phyloP scores from a whole-genome alignment of 2,888 invertebrate genomes.

The Agonopterix arenella region DNA sequence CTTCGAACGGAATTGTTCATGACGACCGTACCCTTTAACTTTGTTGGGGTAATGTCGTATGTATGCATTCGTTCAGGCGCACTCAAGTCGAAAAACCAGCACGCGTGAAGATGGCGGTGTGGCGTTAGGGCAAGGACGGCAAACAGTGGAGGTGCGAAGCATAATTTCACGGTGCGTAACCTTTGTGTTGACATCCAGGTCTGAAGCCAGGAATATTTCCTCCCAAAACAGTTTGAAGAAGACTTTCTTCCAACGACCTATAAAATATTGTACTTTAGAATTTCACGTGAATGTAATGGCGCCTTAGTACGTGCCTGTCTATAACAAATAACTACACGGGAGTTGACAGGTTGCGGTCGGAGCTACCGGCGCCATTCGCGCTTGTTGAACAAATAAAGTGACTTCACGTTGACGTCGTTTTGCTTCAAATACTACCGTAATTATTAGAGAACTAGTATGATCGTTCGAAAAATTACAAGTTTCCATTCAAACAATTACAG shows the following conservation, averaged over 20 bases:
- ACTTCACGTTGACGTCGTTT: not conserved
- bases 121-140: constrained; percentile 45
- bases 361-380: constrained; percentile 16
- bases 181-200: constrained; percentile 13
- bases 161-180: constrained; percentile 55
- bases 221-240: too few relatives aligned
- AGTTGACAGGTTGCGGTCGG: constrained; percentile 15
- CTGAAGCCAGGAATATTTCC: too few relatives aligned
- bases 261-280: too few relatives aligned
- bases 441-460: not conserved
- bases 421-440: too few relatives aligned
- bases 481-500: constrained; percentile 13
- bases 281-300: too few relatives aligned
- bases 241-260: too few relatives aligned
- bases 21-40: constrained; percentile 28
- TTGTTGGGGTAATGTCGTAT: constrained; percentile 26
- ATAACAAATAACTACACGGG: constrained; percentile 9
- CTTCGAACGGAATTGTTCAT: constrained; percentile 19
- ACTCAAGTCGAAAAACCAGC: constrained; percentile 58
- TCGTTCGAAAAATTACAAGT: constrained; percentile 4
- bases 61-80: constrained; percentile 47
- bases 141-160: constrained; percentile 49
- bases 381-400: constrained; percentile 21
- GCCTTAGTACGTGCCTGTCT: constrained; percentile 1
- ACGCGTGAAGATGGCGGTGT: constrained; percentile 44